Conservation (phyloP, 2,888 invertebrate species). For the Acronicta aceris region DNA sequence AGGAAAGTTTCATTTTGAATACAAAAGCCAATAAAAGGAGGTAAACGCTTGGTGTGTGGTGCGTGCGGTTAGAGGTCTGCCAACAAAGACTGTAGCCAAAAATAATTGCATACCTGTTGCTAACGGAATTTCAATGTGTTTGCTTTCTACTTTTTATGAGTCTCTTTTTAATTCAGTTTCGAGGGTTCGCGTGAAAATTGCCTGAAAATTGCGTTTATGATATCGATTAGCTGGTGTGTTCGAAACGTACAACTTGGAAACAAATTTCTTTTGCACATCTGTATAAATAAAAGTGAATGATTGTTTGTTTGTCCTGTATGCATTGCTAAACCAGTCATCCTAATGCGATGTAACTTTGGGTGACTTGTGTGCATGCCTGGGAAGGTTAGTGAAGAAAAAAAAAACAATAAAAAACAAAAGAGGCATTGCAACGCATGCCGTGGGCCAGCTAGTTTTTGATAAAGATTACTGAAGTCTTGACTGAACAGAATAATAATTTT, state of each 20-base stretch:
- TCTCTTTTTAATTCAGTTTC: constrained; percentile 31
- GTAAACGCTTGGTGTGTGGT: constrained; percentile 19
- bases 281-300: no score
- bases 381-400: no score
- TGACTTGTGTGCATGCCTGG: no score
- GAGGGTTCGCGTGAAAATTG: constrained; percentile 19
- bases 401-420: no score
- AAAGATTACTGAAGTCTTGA: no score
- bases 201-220: constrained; percentile 4
- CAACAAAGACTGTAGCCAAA: constrained; percentile 46
- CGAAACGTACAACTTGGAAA: neutral
- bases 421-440: no score
- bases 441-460: no score
- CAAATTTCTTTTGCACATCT: no score
- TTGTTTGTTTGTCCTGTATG: no score
- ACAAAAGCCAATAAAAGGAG: constrained; percentile 42
- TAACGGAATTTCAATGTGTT: constrained; percentile 46
- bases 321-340: no score
- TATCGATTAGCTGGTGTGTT: constrained; percentile 20
- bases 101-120: constrained; percentile 61
- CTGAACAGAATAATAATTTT: no score
- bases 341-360: no score
- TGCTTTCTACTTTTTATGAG: constrained; percentile 28
- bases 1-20: constrained; percentile 38
- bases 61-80: constrained; percentile 37